Evolutionary conservation across 2,888 invertebrate species (phyloP), one percentile per base, ranked within the genome.

Genomic region (Anarsia innoxiella): DNA sequence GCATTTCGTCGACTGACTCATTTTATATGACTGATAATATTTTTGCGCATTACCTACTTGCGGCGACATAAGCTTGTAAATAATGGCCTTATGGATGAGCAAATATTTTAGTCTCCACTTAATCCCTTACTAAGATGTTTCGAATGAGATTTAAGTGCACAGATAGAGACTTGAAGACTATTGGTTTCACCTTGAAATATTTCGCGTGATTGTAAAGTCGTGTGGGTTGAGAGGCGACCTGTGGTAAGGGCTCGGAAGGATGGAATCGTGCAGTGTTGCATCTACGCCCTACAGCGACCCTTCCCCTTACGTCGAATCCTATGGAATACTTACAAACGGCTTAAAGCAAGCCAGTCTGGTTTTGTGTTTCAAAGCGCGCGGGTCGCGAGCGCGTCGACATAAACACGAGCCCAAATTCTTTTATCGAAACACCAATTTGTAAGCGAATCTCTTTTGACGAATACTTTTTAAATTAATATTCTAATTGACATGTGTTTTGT

Each of bases 341-440:
- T 73, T 72, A 63, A n/a, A n/a, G 59, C 76, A 66, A 75, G 80
- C 74, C 83, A 83, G 83, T 84, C 83, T 82, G 83, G 78, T 82
- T 80, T 77, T 74, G 79, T 68, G 57, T 72, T 73, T 66, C 78
- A 64, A 67, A 64, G 73, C 72, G 83, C 80, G 67, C 78, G 77
- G 78, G 59, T 65, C 74, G 67, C 61, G 64, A 57, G 62, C 73
- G 71, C 78, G 68, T 48, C 61, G 59, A 51, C 54, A 53, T 52
- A 26, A 53, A 55, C 58, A 57, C 49, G 56, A 56, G 52, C 48
- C 46, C 43, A 56, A 59, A 61, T 69, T 62, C 60, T 63, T 66
- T 66, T 62, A 71, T 66, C 75, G 75, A 73, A 64, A 59, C 25
- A 15, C 16, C 14, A 16, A 41, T 26, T n/a, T n/a, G n/a, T n/a